phyloP scores from a whole-genome alignment of 64 coral and sea anemone genomes.

The Actinia tenebrosa region DNA sequence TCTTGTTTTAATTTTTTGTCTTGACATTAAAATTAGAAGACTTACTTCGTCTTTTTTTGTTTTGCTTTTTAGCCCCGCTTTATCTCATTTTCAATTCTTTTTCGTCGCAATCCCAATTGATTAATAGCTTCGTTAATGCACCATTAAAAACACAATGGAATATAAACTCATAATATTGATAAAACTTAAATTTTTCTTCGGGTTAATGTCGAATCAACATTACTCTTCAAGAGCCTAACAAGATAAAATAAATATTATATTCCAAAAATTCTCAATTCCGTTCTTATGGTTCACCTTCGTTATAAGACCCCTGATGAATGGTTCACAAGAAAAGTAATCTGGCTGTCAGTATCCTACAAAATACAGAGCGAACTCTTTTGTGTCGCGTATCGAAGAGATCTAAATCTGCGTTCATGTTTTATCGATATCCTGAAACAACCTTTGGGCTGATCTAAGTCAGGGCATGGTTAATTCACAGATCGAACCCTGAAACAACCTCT shows the following conservation, averaged over 20 bases:
- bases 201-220: background rate
- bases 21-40: no score
- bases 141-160: background rate
- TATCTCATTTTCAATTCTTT: background rate
- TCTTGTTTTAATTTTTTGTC: no score
- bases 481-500: no score
- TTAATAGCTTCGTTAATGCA: background rate
- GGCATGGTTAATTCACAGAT: no score
- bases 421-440: no score
- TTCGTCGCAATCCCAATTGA: background rate
- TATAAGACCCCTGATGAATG: background rate
- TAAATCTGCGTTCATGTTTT: no score
- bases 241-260: background rate
- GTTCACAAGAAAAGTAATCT: background rate
- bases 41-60: no score
- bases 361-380: background rate
- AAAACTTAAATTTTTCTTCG: background rate
- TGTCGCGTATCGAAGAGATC: no score
- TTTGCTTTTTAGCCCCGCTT: background rate
- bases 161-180: background rate
- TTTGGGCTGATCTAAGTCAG: no score
- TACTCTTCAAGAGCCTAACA: background rate
- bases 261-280: background rate
- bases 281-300: background rate
- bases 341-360: background rate